These are phyloP conservation scores for Drosophila gunungcola DNA, from an alignment of 1,140 invertebrate genomes.

Conservation along the genomic window DNA sequence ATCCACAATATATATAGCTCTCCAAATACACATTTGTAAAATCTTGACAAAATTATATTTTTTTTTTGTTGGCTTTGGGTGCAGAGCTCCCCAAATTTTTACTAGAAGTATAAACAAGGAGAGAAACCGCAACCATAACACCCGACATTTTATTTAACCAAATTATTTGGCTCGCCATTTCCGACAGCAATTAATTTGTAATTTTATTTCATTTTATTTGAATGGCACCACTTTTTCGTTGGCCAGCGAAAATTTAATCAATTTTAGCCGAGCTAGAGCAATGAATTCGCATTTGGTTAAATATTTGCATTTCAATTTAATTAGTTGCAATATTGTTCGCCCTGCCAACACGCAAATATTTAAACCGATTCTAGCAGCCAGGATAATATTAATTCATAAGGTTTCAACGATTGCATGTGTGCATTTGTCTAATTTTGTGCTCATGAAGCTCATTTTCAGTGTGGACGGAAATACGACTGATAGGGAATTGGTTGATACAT, in stretches of 20 bases:
- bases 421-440: conserved; percentile 38
- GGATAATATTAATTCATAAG: conserved; percentile 16
- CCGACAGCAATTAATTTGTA: conserved; percentile 38
- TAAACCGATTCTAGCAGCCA: not conserved
- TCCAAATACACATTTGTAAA: too few relatives aligned
- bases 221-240: conserved; percentile 2
- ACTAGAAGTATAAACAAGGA: not conserved
- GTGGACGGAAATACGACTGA: not conserved
- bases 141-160: conserved; percentile 51
- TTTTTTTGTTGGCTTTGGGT: too few relatives aligned
- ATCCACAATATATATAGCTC: too few relatives aligned
- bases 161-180: conserved; percentile 35
- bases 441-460: conserved; percentile 59
- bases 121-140: conserved; percentile 4
- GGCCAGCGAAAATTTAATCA: conserved; percentile 27
- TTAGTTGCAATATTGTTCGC: conserved; percentile 57
- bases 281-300: conserved; percentile 54
- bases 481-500: too few relatives aligned
- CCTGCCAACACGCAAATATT: conserved; percentile 12
- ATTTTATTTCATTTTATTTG: conserved; percentile 36
- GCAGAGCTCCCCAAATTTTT: not conserved
- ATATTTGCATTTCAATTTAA: conserved; percentile 73
- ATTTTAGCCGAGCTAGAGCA: conserved; percentile 13
- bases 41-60: too few relatives aligned
- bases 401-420: not conserved